Evolutionary conservation across 2,113 vertebrate genomes (phyloP).

Genomic region (Nothocercus julius): DNA sequence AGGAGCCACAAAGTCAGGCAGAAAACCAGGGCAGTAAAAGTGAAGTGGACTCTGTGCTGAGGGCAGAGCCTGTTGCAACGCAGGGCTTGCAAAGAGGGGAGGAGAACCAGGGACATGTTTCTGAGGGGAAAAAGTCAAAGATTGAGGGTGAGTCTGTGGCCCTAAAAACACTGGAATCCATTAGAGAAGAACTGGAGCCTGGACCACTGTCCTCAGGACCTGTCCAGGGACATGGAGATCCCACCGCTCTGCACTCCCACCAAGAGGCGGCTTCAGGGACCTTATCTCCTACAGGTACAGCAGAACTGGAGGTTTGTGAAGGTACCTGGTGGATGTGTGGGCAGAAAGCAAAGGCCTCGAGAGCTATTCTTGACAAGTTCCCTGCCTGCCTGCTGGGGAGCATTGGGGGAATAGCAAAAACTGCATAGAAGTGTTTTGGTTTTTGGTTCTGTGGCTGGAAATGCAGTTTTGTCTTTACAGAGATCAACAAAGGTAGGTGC

Average conservation of each 20-base stretch:
- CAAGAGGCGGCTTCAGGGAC: not conserved
- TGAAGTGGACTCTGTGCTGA: not conserved
- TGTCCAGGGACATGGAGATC: not conserved
- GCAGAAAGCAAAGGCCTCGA: not conserved
- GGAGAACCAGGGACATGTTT: not conserved
- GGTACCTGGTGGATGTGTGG: not conserved
- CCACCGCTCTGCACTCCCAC: not conserved
- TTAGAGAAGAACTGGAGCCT: slow-evolving; percentile 21
- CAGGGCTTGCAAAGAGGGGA: not conserved
- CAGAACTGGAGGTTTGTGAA: not conserved
- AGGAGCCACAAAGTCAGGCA: not conserved
- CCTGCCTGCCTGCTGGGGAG: not conserved
- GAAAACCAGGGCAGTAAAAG: not conserved
- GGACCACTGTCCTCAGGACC: not conserved
- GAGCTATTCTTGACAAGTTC: not conserved
- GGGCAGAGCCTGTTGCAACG: not conserved
- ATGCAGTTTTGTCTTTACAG: not conserved
- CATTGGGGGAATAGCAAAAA: not conserved
- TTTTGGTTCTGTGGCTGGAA: not conserved
- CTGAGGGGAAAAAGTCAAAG: not conserved
- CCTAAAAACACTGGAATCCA: slow-evolving; percentile 44
- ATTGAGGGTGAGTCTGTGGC: not conserved
- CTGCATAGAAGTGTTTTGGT: not conserved
- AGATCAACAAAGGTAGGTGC: not conserved
- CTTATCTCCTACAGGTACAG: slow-evolving; percentile 37